phyloP scores from a whole-genome alignment of 2,888 invertebrate genomes.

The Stictocephala bisonia region DNA sequence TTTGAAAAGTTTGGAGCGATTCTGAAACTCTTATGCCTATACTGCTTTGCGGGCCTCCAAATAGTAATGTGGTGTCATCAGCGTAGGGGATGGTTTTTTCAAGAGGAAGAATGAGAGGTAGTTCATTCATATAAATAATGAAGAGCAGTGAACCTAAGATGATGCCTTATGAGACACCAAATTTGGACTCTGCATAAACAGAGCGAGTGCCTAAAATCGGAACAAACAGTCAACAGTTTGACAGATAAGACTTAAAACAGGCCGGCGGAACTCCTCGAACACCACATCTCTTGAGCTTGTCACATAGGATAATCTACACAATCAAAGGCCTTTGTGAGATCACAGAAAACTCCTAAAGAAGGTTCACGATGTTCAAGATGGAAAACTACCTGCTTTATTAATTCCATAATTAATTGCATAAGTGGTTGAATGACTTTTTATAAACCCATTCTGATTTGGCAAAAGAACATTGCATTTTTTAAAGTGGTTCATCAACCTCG shows the following conservation, averaged over 20 bases:
- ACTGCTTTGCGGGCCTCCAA: too few relatives aligned
- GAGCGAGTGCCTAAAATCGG: neutral
- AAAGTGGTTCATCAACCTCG: neutral
- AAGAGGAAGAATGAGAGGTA: too few relatives aligned
- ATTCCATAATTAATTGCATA: too few relatives aligned
- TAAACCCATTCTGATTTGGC: neutral
- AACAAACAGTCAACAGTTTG: neutral
- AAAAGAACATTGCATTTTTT: neutral
- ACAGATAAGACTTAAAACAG: neutral
- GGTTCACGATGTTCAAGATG: neutral
- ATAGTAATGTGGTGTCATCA: too few relatives aligned
- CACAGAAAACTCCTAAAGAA: neutral
- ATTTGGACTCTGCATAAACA: neutral
- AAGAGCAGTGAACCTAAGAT: neutral
- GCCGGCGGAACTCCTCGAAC: neutral
- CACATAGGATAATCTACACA: neutral
- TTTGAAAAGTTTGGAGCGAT: too few relatives aligned
- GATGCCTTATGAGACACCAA: neutral
- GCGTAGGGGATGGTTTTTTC: too few relatives aligned
- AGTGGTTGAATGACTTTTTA: neutral
- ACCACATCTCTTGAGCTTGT: neutral
- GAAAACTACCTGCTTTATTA: too few relatives aligned
- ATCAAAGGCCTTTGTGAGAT: constrained; percentile 13
- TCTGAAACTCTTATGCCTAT: too few relatives aligned
- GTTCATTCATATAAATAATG: neutral